These are phyloP conservation scores for Bradypodion pumilum DNA, from an alignment of 2,797 vertebrate species.

Conservation along the genomic window DNA sequence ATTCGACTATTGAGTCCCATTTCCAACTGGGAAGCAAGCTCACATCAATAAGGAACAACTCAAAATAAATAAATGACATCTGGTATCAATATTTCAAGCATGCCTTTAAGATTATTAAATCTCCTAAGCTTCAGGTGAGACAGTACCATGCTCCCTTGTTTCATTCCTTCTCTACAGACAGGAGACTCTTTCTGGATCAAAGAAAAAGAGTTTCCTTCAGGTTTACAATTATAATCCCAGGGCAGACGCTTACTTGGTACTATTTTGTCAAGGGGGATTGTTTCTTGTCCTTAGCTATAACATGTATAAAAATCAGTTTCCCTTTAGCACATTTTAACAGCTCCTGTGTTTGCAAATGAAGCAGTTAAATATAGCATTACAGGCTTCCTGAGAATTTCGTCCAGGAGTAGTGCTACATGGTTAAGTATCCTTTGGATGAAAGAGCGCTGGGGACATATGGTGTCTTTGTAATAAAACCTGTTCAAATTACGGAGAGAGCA, in stretches of 20 bases:
- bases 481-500: background rate
- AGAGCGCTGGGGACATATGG: background rate
- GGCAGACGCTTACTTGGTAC: background rate
- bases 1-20: background rate
- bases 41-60: background rate
- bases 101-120: background rate
- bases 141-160: background rate
- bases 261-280: background rate
- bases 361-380: background rate
- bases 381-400: background rate
- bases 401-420: background rate
- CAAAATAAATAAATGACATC: too few relatives aligned
- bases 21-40: background rate
- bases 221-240: background rate
- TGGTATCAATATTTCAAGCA: background rate
- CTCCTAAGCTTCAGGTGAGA: background rate
- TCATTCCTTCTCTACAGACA: background rate
- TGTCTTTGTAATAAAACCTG: background rate
- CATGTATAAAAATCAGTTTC: background rate
- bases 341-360: background rate
- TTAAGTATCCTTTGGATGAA: conserved; percentile 1
- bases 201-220: background rate
- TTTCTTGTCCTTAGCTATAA: background rate
- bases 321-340: conserved; percentile 16
- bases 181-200: background rate